Evolutionary conservation across 2,113 vertebrate genomes (phyloP), one percentile per base, ranked within the genome.

Genomic region (Eleginops maclovinus): DNA sequence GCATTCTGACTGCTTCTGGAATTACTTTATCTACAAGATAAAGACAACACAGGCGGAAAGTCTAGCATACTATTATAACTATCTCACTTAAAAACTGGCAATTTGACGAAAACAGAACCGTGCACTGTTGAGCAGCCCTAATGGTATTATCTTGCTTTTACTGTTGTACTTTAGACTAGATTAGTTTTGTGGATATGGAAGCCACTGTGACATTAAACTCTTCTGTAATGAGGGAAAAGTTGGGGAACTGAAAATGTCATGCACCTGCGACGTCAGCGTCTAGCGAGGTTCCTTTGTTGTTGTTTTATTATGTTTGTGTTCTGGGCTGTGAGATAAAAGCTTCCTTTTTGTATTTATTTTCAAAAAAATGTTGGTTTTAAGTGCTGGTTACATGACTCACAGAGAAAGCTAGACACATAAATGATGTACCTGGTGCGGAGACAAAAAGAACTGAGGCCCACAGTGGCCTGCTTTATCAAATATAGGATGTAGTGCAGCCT

Each of bases 61-160:
- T 36, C 31, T 36, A 36, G 31, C 5, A 36, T 8, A 1, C 31
- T 36, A 36, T 9, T 19, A 28, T 50, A 26, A 40, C 21, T 31
- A 10, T 54, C 15, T 16, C 12, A 16, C 54, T 28, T 26, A 21
- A 19, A 26, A 54, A 22, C 14, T 53, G 36, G 16, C 1, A 1
- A 41, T 22, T 67, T 61, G 17, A 24, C 0, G 0, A 16, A 9
- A 58, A 59, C 24, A 12, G n/a, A 24, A 68, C 11, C 9, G 58
- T 44, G 47, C 24, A 10, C 16, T 49, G 17, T 28, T 74, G 64
- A 60, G 41, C 19, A 55, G 49, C 40, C 3, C 31, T 75, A 79
- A 82, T 76, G 31, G 19, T 24, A 63, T 73, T 76, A 65, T 9
- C 12, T 56, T 43, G 41, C 65, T 69, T 77, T 75, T 80, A 62